These are phyloP conservation scores for Myiozetetes cayanensis DNA, from an alignment of 2,113 vertebrate species.

Conservation along the genomic window DNA sequence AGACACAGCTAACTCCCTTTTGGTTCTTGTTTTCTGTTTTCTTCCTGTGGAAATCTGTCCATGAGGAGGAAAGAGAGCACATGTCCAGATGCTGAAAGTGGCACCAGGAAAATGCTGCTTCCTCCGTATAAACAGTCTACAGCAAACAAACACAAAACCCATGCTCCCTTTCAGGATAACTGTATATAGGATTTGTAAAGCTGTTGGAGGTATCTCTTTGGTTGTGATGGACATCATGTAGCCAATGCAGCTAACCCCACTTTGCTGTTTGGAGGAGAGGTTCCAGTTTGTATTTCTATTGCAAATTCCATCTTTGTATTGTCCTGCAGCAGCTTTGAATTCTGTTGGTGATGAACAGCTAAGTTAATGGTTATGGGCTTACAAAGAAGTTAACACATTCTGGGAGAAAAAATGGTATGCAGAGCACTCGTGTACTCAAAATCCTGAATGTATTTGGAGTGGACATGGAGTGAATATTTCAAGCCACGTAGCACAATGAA, in stretches of 20 bases:
- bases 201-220: background rate
- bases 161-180: background rate
- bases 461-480: background rate
- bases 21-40: background rate
- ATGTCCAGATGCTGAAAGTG: background rate
- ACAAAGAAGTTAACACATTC: background rate
- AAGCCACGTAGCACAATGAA: rapidly evolving
- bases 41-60: background rate
- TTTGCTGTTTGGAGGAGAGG: background rate
- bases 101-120: background rate
- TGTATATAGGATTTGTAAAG: background rate
- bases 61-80: background rate
- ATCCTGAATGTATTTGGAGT: background rate
- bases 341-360: background rate
- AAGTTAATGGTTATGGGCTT: rapidly evolving
- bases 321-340: background rate
- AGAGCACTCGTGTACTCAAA: background rate
- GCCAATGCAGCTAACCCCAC: background rate
- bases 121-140: background rate
- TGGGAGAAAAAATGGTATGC: background rate
- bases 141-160: background rate
- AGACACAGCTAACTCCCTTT: background rate
- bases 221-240: background rate
- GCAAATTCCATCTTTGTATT: background rate
- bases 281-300: background rate